Evolutionary conservation across 2,888 invertebrate species (phyloP).

Genomic region (Harmothoe impar): DNA sequence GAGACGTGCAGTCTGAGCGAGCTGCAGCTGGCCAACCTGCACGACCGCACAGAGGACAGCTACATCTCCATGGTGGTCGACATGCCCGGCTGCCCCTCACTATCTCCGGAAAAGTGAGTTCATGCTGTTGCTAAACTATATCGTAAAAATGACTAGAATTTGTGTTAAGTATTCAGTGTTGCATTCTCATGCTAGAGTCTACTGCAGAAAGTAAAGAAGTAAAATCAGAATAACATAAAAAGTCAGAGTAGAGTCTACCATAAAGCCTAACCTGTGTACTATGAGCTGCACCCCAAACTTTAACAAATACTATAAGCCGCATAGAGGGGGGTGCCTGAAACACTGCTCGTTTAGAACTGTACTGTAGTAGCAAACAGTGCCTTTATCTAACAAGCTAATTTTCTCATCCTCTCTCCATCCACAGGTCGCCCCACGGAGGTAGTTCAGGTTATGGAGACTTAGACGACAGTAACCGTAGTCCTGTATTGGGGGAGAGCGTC

Average conservation of each 20-base stretch:
- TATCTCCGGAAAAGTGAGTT: constrained; percentile 71
- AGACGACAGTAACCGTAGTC: constrained; percentile 66
- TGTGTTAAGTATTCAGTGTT: no score
- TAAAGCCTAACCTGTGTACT: no score
- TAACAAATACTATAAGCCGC: no score
- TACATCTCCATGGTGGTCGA: constrained; percentile 80
- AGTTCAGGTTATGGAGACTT: constrained; percentile 58
- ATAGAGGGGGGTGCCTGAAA: no score
- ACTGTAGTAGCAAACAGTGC: no score
- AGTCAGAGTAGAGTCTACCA: no score
- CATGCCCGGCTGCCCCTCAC: constrained; percentile 78
- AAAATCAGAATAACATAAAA: no score
- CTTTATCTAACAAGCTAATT: background rate
- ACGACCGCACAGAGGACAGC: constrained; percentile 78
- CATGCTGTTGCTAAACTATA: no score
- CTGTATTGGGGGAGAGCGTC: constrained; percentile 68
- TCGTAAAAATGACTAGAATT: background rate
- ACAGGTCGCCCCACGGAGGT: constrained; percentile 45
- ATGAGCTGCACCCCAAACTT: no score
- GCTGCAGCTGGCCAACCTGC: constrained; percentile 71
- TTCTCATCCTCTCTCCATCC: background rate
- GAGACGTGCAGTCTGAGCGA: constrained; percentile 71
- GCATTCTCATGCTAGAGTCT: no score
- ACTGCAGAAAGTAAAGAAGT: no score
- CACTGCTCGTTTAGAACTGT: no score